phyloP scores from a whole-genome alignment of 2,888 invertebrate genomes.

The Carcina quercana region DNA sequence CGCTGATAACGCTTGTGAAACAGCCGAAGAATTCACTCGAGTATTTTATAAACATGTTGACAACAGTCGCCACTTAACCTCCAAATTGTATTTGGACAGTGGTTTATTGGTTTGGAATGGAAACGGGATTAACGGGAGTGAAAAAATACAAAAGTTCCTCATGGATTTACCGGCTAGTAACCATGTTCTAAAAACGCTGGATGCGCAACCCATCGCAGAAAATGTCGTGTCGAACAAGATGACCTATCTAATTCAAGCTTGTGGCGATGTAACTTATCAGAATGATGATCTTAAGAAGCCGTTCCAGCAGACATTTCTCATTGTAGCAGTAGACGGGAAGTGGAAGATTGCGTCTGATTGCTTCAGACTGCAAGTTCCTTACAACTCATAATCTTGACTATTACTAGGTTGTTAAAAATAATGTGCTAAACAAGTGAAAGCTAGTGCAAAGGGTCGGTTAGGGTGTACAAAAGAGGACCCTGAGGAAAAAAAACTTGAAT shows the following conservation, averaged over 20 bases:
- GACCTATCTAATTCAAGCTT: constrained; percentile 88
- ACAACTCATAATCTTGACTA: constrained; percentile 18
- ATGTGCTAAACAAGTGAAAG: too few species aligned
- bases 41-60: constrained; percentile 93
- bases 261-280: constrained; percentile 86
- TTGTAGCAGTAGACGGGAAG: constrained; percentile 90
- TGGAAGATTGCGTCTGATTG: constrained; percentile 96
- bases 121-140: constrained; percentile 85
- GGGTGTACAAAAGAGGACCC: too few species aligned
- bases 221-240: constrained; percentile 83
- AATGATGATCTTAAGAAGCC: constrained; percentile 73
- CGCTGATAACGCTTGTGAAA: constrained; percentile 87
- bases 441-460: too few species aligned
- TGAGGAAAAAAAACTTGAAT: too few species aligned
- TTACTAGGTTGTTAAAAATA: background rate
- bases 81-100: constrained; percentile 87
- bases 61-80: constrained; percentile 87
- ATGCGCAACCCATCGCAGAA: constrained; percentile 90
- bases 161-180: constrained; percentile 87
- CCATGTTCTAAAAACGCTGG: constrained; percentile 84
- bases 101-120: constrained; percentile 96
- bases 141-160: constrained; percentile 89
- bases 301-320: constrained; percentile 90
- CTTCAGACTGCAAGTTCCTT: constrained; percentile 83
- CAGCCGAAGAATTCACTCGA: constrained; percentile 92